A percentile compares a stretch with the other conserved stretches of the same genome.
Conservation (phyloP, 2,888 invertebrate species). For the Kuschelorhynchus macadamiae region DNA sequence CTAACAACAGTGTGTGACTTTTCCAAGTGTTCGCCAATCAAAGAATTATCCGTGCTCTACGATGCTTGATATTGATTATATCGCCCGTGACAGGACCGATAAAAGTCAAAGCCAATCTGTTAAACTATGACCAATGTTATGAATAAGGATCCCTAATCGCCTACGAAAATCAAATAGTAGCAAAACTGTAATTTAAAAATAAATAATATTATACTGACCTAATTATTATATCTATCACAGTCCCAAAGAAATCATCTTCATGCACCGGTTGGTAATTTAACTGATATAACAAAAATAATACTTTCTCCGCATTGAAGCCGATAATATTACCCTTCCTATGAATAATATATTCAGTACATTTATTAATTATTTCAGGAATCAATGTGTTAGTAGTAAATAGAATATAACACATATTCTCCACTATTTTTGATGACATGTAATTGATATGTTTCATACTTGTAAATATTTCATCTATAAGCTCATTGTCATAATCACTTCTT, state of each 20-base stretch:
- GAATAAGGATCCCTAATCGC: no score
- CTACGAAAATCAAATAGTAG: no score
- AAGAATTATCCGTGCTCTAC: no score
- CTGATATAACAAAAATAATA: constrained; percentile 70
- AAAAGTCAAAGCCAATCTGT: no score
- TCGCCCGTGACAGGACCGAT: no score
- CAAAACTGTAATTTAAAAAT: no score
- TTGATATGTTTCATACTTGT: constrained; percentile 59
- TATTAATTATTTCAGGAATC: constrained; percentile 69
- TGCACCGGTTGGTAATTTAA: constrained; percentile 70
- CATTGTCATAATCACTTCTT: constrained; percentile 63
- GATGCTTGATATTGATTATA: no score
- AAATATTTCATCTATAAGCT: constrained; percentile 59
- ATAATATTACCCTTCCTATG: constrained; percentile 67
- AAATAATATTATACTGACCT: constrained; percentile 69
- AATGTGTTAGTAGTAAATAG: constrained; percentile 67
- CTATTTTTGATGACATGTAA: constrained; percentile 68
- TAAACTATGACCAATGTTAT: no score
- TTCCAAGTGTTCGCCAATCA: no score
- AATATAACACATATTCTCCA: constrained; percentile 68
- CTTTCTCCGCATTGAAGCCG: constrained; percentile 71
- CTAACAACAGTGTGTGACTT: no score
- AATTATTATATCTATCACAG: constrained; percentile 67
- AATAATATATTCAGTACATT: constrained; percentile 69
- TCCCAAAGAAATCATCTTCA: constrained; percentile 64